A percentile compares a stretch with the other conserved stretches of the same genome.
Evolutionary conservation across 2,888 invertebrate genomes (phyloP).

Genomic region (Pyrocoelia pectoralis): DNA sequence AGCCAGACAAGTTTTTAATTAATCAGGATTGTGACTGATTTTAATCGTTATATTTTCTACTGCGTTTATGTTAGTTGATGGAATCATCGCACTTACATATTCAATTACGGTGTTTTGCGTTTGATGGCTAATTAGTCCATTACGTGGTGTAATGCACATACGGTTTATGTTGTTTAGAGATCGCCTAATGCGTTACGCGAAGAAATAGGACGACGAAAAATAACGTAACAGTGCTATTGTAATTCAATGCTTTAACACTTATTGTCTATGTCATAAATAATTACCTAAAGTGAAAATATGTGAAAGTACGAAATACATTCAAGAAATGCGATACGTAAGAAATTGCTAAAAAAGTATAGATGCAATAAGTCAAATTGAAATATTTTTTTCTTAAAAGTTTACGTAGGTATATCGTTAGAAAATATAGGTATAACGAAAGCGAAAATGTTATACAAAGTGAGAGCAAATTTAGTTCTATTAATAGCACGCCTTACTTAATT

Average conservation of each 20-base stretch:
- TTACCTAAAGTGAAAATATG: constrained; percentile 9
- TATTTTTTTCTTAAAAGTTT: too few relatives aligned
- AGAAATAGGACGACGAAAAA: neutral
- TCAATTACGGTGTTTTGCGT: constrained; percentile 14
- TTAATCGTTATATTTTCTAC: constrained; percentile 27
- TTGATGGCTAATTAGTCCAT: constrained; percentile 20
- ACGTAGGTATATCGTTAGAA: too few relatives aligned
- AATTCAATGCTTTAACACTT: neutral
- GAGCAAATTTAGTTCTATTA: constrained; percentile 1
- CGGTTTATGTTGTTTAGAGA: constrained; percentile 13
- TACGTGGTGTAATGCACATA: constrained; percentile 22
- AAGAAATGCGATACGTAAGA: neutral
- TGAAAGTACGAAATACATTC: constrained; percentile 1
- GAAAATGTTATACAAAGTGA: neutral
- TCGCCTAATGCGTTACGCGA: neutral
- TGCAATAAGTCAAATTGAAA: too few relatives aligned
- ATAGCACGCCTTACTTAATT: neutral
- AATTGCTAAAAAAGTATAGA: too few relatives aligned
- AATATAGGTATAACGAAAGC: neutral
- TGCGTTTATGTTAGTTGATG: constrained; percentile 22
- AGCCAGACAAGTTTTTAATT: constrained; percentile 36
- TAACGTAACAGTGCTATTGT: constrained; percentile 1
- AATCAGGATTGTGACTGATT: constrained; percentile 33
- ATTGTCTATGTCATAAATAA: constrained; percentile 4
- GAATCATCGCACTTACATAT: constrained; percentile 16